These are phyloP conservation scores for Rafetus swinhoei DNA, from an alignment of 2,113 vertebrate species.

Conservation along the genomic window DNA sequence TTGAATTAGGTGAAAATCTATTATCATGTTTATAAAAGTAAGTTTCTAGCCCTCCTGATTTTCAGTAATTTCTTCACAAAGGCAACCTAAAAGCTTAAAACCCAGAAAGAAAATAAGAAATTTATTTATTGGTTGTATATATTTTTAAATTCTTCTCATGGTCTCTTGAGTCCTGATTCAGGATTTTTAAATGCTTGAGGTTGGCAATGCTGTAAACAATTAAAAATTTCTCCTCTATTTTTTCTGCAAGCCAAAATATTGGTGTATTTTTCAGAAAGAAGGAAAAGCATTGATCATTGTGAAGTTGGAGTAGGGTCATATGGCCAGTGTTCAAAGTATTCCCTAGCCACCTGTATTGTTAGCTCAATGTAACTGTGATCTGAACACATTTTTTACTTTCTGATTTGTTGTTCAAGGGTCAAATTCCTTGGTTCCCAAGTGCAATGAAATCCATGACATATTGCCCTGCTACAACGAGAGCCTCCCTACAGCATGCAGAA, in stretches of 20 bases:
- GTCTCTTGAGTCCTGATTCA: background rate
- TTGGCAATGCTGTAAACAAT: background rate
- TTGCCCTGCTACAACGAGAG: constrained; percentile 45
- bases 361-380: constrained; percentile 39
- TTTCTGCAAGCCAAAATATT: background rate
- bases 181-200: background rate
- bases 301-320: background rate
- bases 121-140: background rate
- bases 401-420: constrained; percentile 72
- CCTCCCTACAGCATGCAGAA: constrained; percentile 43
- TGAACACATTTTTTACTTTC: constrained; percentile 47
- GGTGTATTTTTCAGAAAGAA: background rate
- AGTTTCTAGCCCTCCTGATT: constrained; percentile 41
- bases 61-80: constrained; percentile 35
- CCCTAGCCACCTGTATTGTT: constrained; percentile 48
- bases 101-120: background rate
- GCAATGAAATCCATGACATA: constrained; percentile 63
- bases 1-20: constrained; percentile 67
- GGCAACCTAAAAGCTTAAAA: constrained; percentile 41
- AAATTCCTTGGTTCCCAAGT: constrained; percentile 69
- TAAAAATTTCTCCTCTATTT: background rate
- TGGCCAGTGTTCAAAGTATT: background rate
- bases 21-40: constrained; percentile 52
- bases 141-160: background rate
- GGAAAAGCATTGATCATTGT: background rate